Evolutionary conservation across 2,797 vertebrate species (phyloP).

Genomic region (Falco columbarius): DNA sequence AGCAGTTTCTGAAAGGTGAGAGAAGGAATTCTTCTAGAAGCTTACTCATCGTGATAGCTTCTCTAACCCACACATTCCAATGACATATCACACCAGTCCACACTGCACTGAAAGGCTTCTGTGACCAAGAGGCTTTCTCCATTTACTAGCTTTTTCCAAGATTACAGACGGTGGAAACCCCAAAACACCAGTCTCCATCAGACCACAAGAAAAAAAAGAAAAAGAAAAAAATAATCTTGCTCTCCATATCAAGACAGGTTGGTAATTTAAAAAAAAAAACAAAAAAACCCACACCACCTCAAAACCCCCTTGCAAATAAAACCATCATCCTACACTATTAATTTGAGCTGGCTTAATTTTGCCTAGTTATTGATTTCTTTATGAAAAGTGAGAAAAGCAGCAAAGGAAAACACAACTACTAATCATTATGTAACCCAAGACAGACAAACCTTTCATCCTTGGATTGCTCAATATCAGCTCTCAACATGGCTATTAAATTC

Average conservation of each 20-base stretch:
- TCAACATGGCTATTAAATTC: constrained; percentile 87
- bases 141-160: neutral
- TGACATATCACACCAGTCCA: neutral
- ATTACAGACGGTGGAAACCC: neutral
- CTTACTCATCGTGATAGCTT: neutral
- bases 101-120: neutral
- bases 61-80: neutral
- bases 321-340: neutral
- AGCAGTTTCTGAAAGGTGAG: neutral
- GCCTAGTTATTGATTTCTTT: neutral
- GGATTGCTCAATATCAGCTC: constrained; percentile 80
- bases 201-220: neutral
- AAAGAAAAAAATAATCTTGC: no score
- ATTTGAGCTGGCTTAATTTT: neutral
- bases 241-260: neutral
- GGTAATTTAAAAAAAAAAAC: neutral
- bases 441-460: constrained; percentile 83
- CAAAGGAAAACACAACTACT: neutral
- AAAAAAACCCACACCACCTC: neutral
- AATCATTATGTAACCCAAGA: neutral
- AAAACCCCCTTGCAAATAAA: neutral
- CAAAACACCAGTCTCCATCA: neutral
- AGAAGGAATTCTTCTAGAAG: neutral
- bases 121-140: neutral
- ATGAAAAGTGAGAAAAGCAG: neutral